Percentiles rank a stretch among this genome's conserved stretches.
These are phyloP conservation scores for Ceratina japonica DNA, from an alignment of 1,140 invertebrate species.

Conservation along the genomic window DNA sequence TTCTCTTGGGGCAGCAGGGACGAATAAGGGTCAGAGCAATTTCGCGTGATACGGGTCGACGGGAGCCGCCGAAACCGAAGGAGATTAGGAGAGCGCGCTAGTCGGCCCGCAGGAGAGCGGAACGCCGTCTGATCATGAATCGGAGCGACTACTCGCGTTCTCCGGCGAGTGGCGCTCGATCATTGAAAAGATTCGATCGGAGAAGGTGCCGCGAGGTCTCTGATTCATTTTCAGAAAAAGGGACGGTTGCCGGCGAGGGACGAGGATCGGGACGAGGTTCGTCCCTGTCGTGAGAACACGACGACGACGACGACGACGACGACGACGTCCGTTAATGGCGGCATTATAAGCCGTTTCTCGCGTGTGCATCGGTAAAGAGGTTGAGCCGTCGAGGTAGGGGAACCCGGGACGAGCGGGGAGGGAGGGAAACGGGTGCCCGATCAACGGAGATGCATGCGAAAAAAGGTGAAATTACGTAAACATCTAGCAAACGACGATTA, in stretches of 20 bases:
- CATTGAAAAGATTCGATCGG: slow-evolving; percentile 14
- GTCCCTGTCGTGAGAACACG: slow-evolving; percentile 34
- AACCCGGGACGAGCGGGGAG: slow-evolving; percentile 5
- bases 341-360: slow-evolving; percentile 59
- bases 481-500: slow-evolving; percentile 73
- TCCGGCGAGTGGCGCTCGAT: neutral
- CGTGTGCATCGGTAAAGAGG: slow-evolving; percentile 58
- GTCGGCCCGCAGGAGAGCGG: too few species aligned
- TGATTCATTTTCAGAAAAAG: slow-evolving; percentile 27
- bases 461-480: slow-evolving; percentile 75
- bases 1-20: too few species aligned
- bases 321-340: slow-evolving; percentile 51
- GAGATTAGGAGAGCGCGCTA: too few species aligned
- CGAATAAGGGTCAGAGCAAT: neutral
- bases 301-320: too few species aligned
- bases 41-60: neutral
- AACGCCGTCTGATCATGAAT: neutral
- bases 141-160: slow-evolving; percentile 10
- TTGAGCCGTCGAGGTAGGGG: slow-evolving; percentile 28
- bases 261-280: neutral
- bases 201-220: slow-evolving; percentile 3
- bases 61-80: neutral
- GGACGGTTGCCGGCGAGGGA: neutral
- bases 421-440: slow-evolving; percentile 43
- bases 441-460: slow-evolving; percentile 68